Conservation (phyloP, 2,797 vertebrate genomes). For the Emys orbicularis region DNA sequence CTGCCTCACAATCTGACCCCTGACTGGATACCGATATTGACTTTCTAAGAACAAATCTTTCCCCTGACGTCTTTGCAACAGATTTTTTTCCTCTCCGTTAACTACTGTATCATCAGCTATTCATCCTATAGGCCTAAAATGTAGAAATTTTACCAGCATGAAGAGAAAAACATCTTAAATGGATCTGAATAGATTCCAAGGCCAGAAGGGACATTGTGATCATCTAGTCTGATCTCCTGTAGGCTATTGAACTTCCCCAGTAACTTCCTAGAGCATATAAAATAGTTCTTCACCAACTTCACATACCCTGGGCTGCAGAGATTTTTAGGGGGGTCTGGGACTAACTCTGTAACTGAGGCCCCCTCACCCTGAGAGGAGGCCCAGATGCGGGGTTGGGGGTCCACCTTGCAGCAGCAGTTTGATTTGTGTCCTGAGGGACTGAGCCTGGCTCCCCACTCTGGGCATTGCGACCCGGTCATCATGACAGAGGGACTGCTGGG, state of each 20-base stretch:
- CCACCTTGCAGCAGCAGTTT: no score
- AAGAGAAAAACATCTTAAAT: background rate
- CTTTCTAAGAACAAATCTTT: background rate
- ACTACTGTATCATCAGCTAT: background rate
- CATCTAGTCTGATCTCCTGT: background rate
- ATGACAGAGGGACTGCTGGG: background rate
- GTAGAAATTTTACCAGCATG: fast-evolving
- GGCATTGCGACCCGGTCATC: background rate
- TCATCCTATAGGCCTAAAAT: background rate
- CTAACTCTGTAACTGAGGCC: background rate
- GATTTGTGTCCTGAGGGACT: background rate
- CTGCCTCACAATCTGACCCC: background rate
- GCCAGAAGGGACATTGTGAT: background rate
- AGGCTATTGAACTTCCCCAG: background rate
- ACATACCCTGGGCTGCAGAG: background rate
- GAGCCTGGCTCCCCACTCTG: background rate
- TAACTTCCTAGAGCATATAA: background rate
- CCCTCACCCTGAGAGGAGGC: background rate
- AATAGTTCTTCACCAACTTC: background rate
- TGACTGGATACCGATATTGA: background rate
- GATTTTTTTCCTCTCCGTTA: background rate
- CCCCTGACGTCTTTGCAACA: background rate
- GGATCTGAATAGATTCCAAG: background rate
- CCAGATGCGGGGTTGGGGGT: background rate
- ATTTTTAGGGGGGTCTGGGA: background rate